A percentile compares a stretch with the other conserved stretches of the same genome.
Evolutionary conservation across 1,140 invertebrate genomes (phyloP).

Genomic region (Amyelois transitella): DNA sequence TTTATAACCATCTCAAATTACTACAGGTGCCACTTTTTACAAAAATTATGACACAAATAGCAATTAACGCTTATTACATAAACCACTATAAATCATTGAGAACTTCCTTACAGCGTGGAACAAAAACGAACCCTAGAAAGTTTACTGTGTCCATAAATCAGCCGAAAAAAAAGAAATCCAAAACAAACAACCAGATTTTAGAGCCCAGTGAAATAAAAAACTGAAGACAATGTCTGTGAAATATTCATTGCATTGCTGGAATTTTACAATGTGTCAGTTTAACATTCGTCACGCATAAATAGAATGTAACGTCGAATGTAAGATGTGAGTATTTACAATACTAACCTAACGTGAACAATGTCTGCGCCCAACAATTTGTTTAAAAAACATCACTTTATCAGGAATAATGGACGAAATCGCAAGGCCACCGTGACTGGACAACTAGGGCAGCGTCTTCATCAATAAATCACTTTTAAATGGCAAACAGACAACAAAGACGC

Average conservation of each 20-base stretch:
- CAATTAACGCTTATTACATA: background rate
- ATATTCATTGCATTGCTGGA: slow-evolving; percentile 25
- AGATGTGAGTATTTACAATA: slow-evolving; percentile 19
- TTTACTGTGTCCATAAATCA: background rate
- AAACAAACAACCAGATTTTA: slow-evolving; percentile 4
- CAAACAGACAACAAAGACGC: background rate
- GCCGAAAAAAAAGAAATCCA: background rate
- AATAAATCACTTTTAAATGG: slow-evolving; percentile 4
- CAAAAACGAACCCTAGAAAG: background rate
- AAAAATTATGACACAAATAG: background rate
- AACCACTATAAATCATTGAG: background rate
- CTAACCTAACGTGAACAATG: slow-evolving; percentile 25
- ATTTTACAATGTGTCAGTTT: slow-evolving; percentile 34
- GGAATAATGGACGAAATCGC: slow-evolving; percentile 31
- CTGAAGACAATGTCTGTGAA: slow-evolving; percentile 16
- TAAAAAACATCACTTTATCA: slow-evolving; percentile 45
- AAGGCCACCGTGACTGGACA: slow-evolving; percentile 46
- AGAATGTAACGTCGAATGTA: slow-evolving; percentile 25
- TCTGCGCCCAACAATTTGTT: slow-evolving; percentile 50
- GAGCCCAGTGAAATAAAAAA: slow-evolving; percentile 8
- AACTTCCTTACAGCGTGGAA: background rate
- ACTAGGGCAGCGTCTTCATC: background rate
- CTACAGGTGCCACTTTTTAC: background rate
- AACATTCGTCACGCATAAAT: slow-evolving; percentile 31
- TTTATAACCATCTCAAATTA: background rate